A percentile compares a stretch with the other conserved stretches of the same genome.
These are phyloP conservation scores for Pygocentrus nattereri DNA, from an alignment of 2,797 vertebrate species.

Conservation along the genomic window DNA sequence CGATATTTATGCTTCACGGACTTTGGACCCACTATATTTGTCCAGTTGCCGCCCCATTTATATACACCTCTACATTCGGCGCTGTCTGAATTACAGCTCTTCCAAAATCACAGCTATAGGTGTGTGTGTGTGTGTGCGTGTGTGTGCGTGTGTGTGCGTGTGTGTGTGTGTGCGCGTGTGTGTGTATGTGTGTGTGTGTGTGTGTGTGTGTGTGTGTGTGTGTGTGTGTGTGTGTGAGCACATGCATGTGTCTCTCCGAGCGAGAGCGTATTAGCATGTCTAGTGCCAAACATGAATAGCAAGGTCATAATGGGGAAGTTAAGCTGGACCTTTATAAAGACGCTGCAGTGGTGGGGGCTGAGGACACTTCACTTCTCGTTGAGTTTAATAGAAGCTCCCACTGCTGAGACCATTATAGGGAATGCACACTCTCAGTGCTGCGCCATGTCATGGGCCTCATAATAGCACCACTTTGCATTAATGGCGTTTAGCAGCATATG, in stretches of 20 bases:
- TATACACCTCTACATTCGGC: too few species aligned
- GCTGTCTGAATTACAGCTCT: too few species aligned
- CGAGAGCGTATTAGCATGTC: not conserved
- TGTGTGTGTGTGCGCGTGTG: too few species aligned
- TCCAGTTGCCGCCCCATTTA: too few species aligned
- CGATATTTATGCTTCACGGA: too few species aligned
- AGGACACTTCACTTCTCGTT: conserved; percentile 11
- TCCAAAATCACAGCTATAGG: too few species aligned
- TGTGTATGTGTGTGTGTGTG: too few species aligned
- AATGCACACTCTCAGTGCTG: not conserved
- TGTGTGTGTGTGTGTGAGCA: not conserved
- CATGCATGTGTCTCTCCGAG: not conserved
- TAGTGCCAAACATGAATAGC: not conserved
- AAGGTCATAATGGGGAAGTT: conserved; percentile 2
- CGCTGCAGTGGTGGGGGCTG: not conserved
- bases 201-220: not conserved
- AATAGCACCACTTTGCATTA: conserved; percentile 25
- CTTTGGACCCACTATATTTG: too few species aligned
- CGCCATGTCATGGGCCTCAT: not conserved
- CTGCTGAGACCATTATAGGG: conserved; percentile 12
- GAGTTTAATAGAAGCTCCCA: conserved; percentile 16
- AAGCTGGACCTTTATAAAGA: conserved; percentile 4
- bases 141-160: not conserved
- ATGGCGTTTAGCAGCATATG: conserved; percentile 30
- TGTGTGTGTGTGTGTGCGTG: not conserved